phyloP scores from a whole-genome alignment of 2,888 invertebrate species.

The Eupithecia subumbrata region DNA sequence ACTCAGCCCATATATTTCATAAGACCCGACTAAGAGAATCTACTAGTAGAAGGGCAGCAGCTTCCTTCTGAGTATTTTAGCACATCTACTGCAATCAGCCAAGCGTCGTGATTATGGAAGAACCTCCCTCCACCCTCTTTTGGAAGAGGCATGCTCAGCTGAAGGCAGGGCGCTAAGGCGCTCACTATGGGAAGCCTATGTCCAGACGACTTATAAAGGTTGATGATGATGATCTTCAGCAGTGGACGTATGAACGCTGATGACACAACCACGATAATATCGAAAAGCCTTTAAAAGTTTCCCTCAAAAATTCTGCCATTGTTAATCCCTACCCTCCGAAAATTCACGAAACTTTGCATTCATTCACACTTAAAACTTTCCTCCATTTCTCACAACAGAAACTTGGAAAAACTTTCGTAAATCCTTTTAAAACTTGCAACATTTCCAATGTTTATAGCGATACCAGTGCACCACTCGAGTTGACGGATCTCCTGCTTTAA shows the following conservation, averaged over 20 bases:
- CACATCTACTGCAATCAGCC: too few species aligned
- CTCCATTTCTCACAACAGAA: conserved; percentile 17
- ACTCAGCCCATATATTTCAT: too few species aligned
- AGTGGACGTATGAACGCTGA: too few species aligned
- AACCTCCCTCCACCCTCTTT: too few species aligned
- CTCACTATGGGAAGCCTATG: too few species aligned
- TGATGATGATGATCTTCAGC: too few species aligned
- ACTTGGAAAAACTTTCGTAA: conserved; percentile 17
- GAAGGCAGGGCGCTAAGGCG: too few species aligned
- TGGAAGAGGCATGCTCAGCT: background rate
- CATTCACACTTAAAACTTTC: conserved; percentile 16
- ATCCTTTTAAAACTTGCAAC: conserved; percentile 20
- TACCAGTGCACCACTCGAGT: conserved; percentile 17
- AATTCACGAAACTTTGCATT: conserved; percentile 14
- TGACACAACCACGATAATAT: background rate
- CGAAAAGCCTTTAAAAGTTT: background rate
- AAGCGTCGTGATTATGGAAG: too few species aligned
- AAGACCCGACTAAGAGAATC: too few species aligned
- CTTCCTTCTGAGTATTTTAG: too few species aligned
- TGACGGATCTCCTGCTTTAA: conserved; percentile 25
- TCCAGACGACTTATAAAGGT: too few species aligned
- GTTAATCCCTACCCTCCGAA: background rate
- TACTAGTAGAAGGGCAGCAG: too few species aligned
- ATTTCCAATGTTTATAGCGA: conserved; percentile 12
- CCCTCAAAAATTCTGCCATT: background rate